Evolutionary conservation across 53 echinoderm and acorn worm genomes (phyloP), one percentile per base, ranked within the genome.

Genomic region (Astropecten irregularis): DNA sequence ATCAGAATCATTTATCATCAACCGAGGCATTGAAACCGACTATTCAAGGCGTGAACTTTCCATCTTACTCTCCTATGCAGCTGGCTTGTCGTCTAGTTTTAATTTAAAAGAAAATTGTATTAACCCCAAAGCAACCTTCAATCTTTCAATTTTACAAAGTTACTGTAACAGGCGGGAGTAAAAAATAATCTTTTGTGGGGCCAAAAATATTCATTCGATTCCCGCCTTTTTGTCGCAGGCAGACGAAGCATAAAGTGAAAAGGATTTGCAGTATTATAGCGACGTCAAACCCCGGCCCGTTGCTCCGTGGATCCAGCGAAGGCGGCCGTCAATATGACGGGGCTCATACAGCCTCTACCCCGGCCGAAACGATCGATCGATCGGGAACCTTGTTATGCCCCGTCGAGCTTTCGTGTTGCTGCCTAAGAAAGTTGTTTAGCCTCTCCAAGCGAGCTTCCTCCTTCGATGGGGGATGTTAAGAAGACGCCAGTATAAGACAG

Each of bases 141-240:
- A 62, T 79, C 62, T 79, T 47, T 60, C 60, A 79, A 40, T 59
- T 79, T 61, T 61, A 79, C 79, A 79, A 79, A 79, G 79, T 79
- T 79, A 79, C 79, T 79, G 79, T 79, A 79, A 79, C 79, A 79
- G 79, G 79, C 79, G 37, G 79, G 50, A 60, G 62, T 61, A 79
- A 79, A 61, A 62, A 13, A 57, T 39, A 69, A 14, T 9, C 9
- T 9, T 25, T 60, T 62, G 62, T 46, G 23, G 0, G 61, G 60
- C 31, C 4, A 23, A 62, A 58, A 42, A 27, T 79, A 79, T 79
- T 79, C 61, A 79, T 61, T 44, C 62, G 62, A 79, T 60, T 62
- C 48, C 79, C 61, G 79, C 79, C 22, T 79, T 79, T 79, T 79
- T 79, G 79, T 79, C 46, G 31, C 40, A 62, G 31, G 60, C 79